Evolutionary conservation across 2,113 vertebrate genomes (phyloP).

Genomic region (Cyanistes caeruleus): DNA sequence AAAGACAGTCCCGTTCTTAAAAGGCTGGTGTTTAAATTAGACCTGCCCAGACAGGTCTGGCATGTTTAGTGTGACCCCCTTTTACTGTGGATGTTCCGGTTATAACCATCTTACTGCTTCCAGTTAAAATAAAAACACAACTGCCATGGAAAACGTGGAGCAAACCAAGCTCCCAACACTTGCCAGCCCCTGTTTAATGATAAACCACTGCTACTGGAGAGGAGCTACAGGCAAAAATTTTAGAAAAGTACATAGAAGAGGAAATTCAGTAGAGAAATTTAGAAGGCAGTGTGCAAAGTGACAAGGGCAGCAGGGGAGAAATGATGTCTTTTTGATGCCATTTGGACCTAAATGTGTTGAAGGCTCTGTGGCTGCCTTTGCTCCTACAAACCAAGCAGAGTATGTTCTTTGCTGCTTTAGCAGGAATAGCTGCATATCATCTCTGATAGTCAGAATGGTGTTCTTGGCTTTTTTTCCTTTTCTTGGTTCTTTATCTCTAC

Average conservation of each 20-base stretch:
- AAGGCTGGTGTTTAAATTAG: slow-evolving; percentile 59
- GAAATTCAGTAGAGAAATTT: neutral
- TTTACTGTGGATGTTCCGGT: slow-evolving; percentile 61
- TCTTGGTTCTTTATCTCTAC: neutral
- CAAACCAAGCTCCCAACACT: neutral
- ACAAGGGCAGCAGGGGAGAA: neutral
- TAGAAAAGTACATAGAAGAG: neutral
- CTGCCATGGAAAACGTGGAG: neutral
- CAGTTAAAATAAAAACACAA: slow-evolving; percentile 62
- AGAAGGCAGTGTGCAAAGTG: neutral
- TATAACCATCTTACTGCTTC: slow-evolving; percentile 59
- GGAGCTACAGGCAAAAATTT: neutral
- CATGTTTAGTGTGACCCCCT: slow-evolving; percentile 63
- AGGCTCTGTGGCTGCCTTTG: neutral
- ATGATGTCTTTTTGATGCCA: neutral
- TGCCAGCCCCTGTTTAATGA: neutral
- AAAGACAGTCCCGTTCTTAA: slow-evolving; percentile 60
- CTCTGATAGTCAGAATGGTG: neutral
- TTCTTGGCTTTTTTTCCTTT: neutral
- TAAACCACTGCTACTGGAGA: neutral
- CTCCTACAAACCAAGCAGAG: neutral
- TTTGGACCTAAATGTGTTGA: neutral
- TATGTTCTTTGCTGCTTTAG: neutral
- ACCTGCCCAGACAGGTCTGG: slow-evolving; percentile 73
- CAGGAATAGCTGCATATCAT: neutral